Conservation (phyloP, 2,113 vertebrate species). For the Oophaga pumilio region DNA sequence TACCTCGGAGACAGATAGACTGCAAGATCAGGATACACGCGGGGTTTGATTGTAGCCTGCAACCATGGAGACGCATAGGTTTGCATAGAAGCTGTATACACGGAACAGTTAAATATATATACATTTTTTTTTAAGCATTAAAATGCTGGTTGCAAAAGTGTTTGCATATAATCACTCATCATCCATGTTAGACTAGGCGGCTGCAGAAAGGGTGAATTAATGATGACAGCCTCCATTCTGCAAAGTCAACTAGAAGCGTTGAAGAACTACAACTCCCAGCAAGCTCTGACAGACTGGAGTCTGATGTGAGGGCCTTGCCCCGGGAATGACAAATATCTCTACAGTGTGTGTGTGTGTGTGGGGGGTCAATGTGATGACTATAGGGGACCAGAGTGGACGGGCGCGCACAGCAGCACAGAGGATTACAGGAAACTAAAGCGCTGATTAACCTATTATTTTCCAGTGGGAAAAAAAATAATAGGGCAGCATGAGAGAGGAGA, state of each 20-base stretch:
- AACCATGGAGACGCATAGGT: neutral
- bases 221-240: neutral
- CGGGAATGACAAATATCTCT: too few relatives aligned
- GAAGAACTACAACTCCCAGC: neutral
- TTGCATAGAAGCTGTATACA: neutral
- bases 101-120: neutral
- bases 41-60: neutral
- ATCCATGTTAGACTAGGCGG: neutral
- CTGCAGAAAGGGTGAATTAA: neutral
- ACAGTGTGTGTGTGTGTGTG: too few relatives aligned
- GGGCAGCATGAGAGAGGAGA: conserved; percentile 65
- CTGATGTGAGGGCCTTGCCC: too few relatives aligned
- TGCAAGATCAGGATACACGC: neutral
- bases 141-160: neutral
- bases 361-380: neutral
- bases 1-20: neutral
- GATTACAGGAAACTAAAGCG: conserved; percentile 51
- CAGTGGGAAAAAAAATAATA: conserved; percentile 69
- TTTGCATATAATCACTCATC: neutral
- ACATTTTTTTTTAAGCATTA: neutral
- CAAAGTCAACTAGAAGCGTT: neutral
- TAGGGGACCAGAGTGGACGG: neutral
- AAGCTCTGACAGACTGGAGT: neutral
- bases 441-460: conserved; percentile 70
- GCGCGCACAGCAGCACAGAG: conserved; percentile 15